Conservation (phyloP, 1,140 invertebrate species). For the Magallana ariakensis region DNA sequence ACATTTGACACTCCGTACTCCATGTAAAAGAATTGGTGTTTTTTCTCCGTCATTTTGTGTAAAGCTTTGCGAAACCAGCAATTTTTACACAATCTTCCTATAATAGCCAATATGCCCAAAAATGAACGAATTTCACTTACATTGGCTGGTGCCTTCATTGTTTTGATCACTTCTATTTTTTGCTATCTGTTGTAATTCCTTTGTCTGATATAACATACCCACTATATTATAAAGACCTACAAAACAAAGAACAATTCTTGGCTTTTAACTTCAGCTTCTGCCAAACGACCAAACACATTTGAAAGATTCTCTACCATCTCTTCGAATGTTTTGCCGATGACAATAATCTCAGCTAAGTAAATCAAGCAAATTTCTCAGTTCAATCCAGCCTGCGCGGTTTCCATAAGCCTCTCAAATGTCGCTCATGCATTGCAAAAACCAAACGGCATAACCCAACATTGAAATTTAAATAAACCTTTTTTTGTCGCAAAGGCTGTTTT, state of each 20-base stretch:
- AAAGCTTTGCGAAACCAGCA: conserved; percentile 40
- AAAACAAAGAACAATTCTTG: background rate
- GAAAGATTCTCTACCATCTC: too few relatives aligned
- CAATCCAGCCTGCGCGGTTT: too few relatives aligned
- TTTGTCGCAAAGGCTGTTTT: too few relatives aligned
- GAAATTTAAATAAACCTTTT: too few relatives aligned
- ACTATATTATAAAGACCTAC: background rate
- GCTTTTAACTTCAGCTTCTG: too few relatives aligned
- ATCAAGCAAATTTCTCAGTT: too few relatives aligned
- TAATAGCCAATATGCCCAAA: conserved; percentile 45
- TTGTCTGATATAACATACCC: background rate
- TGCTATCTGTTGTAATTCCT: background rate
- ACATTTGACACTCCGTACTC: conserved; percentile 24
- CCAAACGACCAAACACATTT: too few relatives aligned
- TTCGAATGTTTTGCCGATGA: too few relatives aligned
- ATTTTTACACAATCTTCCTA: conserved; percentile 39
- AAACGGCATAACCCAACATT: too few relatives aligned
- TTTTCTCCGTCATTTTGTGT: conserved; percentile 4
- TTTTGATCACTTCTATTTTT: conserved; percentile 26
- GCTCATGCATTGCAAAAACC: too few relatives aligned
- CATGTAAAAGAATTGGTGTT: conserved; percentile 33
- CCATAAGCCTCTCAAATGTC: too few relatives aligned
- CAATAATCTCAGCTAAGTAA: too few relatives aligned
- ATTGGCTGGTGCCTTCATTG: background rate
- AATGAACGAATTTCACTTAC: background rate